Base-by-base conservation (phyloP, 2,113 vertebrate species). In the Romanogobio albipinnatus region DNA sequence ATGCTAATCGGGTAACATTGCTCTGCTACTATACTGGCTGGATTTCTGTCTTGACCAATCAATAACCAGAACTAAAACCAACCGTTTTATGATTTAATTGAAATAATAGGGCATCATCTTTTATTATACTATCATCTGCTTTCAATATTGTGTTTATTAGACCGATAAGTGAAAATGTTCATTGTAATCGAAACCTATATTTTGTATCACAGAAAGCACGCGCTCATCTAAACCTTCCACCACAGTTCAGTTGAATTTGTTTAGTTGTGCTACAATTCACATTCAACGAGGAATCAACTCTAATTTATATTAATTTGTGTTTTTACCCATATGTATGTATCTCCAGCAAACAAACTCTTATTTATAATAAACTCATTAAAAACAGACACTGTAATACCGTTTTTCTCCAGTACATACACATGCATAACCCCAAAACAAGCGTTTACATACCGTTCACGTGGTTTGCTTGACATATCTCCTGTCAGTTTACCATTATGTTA, bases 381-480 rank as follows among this genome's bases (percentile, higher is more conserved):
- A 45, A 17, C 56, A 45, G 13, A 77, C 53, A 13, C 29, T 19
- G 77, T 26, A 47, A 62, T 79, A 29, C n/a, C n/a, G 77, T 47
- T 45, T 62, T 62, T 22, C n/a, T 19, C 77, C 77, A 62, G 58
- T 14, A 43, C 66, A 43, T 70, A 10, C 77, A 62, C 77, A 62
- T 62, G 58, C 39, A 17, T 62, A 29, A 64, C 7, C 39, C n/a
- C 39, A 24, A 19, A 79, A 17, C 3, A 45, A 26, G 13, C 77
- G 7, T 62, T 62, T 45, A 79, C 77, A 47, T 79, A 79, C 77
- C 77, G 77, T 62, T 79, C 9, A 62, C 39, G 43, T 47, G n/a
- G n/a, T 45, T 15, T 62, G 36, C 14, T 62, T 47, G 36, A 47
- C 58, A 45, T 22, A 39, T 26, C 58, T 59, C 13, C 10, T 66